phyloP scores from a whole-genome alignment of 2,888 invertebrate species.

The Rhagonycha lutea region DNA sequence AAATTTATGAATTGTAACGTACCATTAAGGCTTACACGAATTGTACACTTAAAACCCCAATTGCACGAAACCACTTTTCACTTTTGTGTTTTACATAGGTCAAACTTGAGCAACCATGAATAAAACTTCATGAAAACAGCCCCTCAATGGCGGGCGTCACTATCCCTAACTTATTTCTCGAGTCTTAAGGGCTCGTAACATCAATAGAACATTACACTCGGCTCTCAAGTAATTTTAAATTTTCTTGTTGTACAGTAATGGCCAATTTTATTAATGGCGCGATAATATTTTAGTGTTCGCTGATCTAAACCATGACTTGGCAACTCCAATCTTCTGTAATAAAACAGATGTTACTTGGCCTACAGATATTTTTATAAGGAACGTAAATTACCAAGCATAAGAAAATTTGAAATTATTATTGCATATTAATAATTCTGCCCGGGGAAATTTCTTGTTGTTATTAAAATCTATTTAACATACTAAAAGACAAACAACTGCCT shows the following conservation, averaged over 20 bases:
- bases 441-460: conserved; percentile 3
- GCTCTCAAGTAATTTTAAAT: conserved; percentile 23
- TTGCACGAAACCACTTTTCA: conserved; percentile 18
- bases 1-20: not conserved
- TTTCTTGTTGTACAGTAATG: conserved; percentile 27
- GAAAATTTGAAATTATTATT: conserved; percentile 16
- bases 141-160: conserved; percentile 8
- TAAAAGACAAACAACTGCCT: too few relatives aligned
- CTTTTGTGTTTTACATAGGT: conserved; percentile 19
- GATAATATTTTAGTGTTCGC: conserved; percentile 24
- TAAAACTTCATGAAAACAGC: conserved; percentile 16
- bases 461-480: not conserved
- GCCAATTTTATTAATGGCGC: conserved; percentile 26
- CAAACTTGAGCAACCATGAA: conserved; percentile 26
- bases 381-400: conserved; percentile 18
- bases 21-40: conserved; percentile 11
- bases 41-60: conserved; percentile 13
- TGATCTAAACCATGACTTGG: conserved; percentile 23
- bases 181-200: conserved; percentile 23
- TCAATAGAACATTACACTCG: conserved; percentile 26
- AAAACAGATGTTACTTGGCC: conserved; percentile 27
- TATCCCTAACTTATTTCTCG: conserved; percentile 15
- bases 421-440: not conserved
- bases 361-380: conserved; percentile 24
- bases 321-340: conserved; percentile 15